Evolutionary conservation across 1,140 invertebrate species (phyloP), one percentile per base, ranked within the genome.

Genomic region (Sitophilus oryzae): DNA sequence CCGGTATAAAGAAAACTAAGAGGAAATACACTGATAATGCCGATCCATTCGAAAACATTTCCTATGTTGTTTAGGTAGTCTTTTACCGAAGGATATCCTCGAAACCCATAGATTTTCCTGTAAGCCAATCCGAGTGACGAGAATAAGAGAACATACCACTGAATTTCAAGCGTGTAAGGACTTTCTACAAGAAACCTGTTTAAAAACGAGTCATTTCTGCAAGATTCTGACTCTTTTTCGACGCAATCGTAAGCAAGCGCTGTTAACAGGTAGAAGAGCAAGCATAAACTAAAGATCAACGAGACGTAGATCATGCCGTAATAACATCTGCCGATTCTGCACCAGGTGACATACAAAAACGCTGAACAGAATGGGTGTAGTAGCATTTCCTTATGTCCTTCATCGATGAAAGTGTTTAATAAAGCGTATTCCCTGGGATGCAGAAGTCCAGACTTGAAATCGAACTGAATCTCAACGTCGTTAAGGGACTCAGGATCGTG

Each of bases 291-390:
- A 64, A 89, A 90, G 22, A 88, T 77, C 42, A 87, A 79, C 67
- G 85, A 89, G 61, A 91, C 82, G 41, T 89, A 76, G 36, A 90
- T 71, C 55, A 87, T 77, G 1, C 82, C 85, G 5, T 89, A 82
- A 63, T 91, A 91, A 65, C 89, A 90, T 69, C 88, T 86, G 9
- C 88, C 77, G 56, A 92, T 89, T 69, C 89, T 89, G 56, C 88
- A 81, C 89, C 89, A 92, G 67, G 90, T 90, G 11, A 90, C 78
- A 64, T 89, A 82, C 0, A 91, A 69, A 69, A 91, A 89, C 0
- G 88, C 86, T 9, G 85, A 84, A 63, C 87, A 89, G 0, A 90
- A 66, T 0, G 88, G 88, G 75, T 91, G 88, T 49, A 87, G 75
- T 1, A 91, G 67, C 10, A 91, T 82, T 66, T 88, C 84, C 59